A percentile compares a stretch with the other conserved stretches of the same genome.
Conservation (phyloP, 2,888 invertebrate species). For the Erebia aethiops region DNA sequence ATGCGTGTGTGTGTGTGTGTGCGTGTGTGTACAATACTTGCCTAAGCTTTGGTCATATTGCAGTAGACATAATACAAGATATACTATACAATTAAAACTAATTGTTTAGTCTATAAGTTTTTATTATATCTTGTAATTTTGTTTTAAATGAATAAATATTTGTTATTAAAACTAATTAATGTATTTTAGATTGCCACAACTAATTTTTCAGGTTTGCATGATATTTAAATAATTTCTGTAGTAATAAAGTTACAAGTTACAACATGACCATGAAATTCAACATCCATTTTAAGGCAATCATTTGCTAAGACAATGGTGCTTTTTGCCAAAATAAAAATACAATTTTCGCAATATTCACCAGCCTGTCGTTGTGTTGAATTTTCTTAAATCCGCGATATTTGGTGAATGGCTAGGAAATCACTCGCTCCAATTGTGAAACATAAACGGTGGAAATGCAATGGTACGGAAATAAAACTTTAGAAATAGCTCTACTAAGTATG, state of each 20-base stretch:
- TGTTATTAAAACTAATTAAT: no score
- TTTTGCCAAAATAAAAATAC: not conserved
- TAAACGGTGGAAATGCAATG: constrained; percentile 13
- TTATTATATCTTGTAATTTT: no score
- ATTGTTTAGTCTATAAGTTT: no score
- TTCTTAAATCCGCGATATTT: not conserved
- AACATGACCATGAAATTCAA: not conserved
- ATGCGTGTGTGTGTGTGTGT: no score
- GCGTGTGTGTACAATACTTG: no score
- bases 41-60: no score
- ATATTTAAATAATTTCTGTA: no score
- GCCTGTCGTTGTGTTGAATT: not conserved
- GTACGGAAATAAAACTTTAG: constrained; percentile 19
- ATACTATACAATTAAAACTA: no score
- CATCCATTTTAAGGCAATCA: not conserved
- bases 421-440: constrained; percentile 9
- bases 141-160: no score
- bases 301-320: not conserved
- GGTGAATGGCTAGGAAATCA: constrained; percentile 1
- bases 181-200: no score
- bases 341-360: not conserved
- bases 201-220: no score
- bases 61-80: no score
- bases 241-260: not conserved
- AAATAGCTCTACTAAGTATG: constrained; percentile 4